Percentiles rank a stretch among this genome's conserved stretches.
Evolutionary conservation across 1,140 invertebrate genomes (phyloP).

Genomic region (Tetramorium alpestre): DNA sequence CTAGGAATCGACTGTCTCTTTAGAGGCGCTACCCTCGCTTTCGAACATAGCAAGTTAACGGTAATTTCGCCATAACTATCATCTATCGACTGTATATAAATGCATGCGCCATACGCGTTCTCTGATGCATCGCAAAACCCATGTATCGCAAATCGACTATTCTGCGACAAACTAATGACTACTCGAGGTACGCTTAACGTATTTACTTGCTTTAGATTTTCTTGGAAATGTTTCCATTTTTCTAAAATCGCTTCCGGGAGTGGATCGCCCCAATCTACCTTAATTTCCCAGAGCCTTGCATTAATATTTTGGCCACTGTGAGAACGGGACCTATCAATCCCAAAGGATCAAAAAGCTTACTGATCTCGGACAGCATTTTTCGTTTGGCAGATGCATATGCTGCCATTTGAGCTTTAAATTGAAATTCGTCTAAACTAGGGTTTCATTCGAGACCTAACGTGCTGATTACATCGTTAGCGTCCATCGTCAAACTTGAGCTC

Average conservation of each 20-base stretch:
- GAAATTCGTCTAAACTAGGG: not conserved
- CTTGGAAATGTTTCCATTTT: constrained; percentile 1
- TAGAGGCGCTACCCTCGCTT: constrained; percentile 70
- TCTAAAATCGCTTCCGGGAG: constrained; percentile 39
- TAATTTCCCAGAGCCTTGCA: constrained; percentile 71
- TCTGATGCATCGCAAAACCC: constrained; percentile 56
- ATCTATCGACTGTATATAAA: constrained; percentile 31
- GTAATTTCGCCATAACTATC: not conserved
- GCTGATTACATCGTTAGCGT: not conserved
- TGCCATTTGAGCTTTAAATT: not conserved
- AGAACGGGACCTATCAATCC: constrained; percentile 71
- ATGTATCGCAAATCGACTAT: too few species aligned
- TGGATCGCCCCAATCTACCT: constrained; percentile 71
- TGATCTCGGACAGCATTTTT: constrained; percentile 49
- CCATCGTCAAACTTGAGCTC: not conserved
- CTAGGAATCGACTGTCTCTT: constrained; percentile 67
- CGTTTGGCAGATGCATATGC: constrained; percentile 5
- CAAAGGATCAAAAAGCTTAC: constrained; percentile 74
- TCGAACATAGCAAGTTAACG: constrained; percentile 33
- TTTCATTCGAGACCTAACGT: not conserved
- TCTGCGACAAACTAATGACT: not conserved
- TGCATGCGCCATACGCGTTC: not conserved
- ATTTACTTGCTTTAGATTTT: not conserved
- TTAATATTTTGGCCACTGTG: constrained; percentile 71
- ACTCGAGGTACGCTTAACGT: not conserved